phyloP scores from a whole-genome alignment of 2,888 invertebrate species.

The Ceraclea dissimilis region DNA sequence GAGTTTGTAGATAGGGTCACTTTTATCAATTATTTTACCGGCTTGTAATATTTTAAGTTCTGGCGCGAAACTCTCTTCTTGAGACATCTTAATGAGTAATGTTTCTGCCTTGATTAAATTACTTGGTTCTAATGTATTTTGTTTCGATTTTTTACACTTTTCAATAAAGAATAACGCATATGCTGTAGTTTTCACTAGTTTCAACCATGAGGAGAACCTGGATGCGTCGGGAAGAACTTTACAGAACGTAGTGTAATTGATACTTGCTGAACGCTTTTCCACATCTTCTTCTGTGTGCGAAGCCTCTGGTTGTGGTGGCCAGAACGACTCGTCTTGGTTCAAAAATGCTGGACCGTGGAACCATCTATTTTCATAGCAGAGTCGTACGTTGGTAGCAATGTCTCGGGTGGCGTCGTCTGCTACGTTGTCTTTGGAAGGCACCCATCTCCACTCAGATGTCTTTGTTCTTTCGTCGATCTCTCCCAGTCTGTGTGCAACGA shows the following conservation, averaged over 20 bases:
- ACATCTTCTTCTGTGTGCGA: not conserved
- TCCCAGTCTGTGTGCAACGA: slow-evolving; percentile 21
- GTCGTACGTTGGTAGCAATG: not conserved
- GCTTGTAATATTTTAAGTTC: not conserved
- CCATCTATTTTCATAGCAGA: not conserved
- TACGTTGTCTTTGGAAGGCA: not conserved
- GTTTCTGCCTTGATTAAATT: not conserved
- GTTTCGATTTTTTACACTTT: not conserved
- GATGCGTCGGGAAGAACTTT: not conserved
- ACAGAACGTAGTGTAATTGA: not conserved
- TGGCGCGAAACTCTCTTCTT: not conserved
- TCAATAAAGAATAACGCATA: not conserved
- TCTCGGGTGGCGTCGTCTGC: slow-evolving; percentile 21
- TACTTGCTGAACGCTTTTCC: not conserved
- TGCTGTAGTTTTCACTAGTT: not conserved
- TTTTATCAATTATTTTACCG: not conserved
- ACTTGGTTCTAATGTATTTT: not conserved
- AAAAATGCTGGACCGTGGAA: slow-evolving; percentile 2
- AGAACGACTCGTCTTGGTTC: not conserved
- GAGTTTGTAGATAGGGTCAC: not conserved
- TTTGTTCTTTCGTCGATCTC: slow-evolving; percentile 15
- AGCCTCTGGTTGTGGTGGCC: not conserved
- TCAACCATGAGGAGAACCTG: not conserved
- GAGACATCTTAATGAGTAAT: not conserved
- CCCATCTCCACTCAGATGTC: slow-evolving; percentile 1